Conservation (phyloP, 2,797 vertebrate species). For the Dendrocincla tyrannina region DNA sequence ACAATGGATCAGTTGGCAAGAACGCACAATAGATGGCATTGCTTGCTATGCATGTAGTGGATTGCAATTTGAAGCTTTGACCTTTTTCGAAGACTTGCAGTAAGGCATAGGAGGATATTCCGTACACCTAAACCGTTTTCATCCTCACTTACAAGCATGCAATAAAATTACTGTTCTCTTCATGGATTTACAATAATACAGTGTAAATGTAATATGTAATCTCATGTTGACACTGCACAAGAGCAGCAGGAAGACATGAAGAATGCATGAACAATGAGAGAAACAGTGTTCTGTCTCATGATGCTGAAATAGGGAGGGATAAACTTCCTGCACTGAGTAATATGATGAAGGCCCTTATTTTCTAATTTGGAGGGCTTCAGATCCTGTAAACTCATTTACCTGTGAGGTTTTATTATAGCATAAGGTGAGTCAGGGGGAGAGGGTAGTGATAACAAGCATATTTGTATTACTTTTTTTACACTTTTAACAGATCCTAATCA, state of each 20-base stretch:
- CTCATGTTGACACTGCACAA: background rate
- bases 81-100: background rate
- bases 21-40: background rate
- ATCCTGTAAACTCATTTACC: background rate
- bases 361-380: background rate
- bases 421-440: background rate
- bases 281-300: background rate
- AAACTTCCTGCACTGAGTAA: background rate
- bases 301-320: background rate
- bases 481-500: background rate
- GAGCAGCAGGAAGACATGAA: background rate
- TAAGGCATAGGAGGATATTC: background rate
- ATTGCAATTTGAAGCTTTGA: background rate
- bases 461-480: background rate
- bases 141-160: background rate
- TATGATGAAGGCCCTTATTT: background rate
- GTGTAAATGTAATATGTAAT: background rate
- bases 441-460: rapidly evolving
- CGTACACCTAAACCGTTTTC: background rate
- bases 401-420: background rate
- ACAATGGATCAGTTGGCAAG: background rate
- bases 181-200: background rate
- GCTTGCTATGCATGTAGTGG: background rate
- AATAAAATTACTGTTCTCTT: background rate
- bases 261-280: background rate